Evolutionary conservation across 2,888 invertebrate genomes (phyloP), one percentile per base, ranked within the genome.

Genomic region (Drosophila quinaria): DNA sequence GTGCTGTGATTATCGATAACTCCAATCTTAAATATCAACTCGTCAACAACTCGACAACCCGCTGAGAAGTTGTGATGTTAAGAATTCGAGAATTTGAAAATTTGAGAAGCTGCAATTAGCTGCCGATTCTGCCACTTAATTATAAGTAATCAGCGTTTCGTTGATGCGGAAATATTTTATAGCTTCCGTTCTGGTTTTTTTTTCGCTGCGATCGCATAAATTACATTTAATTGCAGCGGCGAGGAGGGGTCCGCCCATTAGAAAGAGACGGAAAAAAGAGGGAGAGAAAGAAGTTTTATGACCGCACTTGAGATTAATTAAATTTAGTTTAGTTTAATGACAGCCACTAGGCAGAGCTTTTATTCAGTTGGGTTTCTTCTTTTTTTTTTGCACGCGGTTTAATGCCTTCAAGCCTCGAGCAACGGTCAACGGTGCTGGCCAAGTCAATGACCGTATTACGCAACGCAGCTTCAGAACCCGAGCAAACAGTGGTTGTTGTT

Each of bases 381-480:
- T 25, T 33, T 49, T 29, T 64, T 78, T 79, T 44, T 58, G 70
- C 77, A 67, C 61, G 68, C 49, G 50, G 59, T 60, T 64, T 61
- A 77, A 63, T 69, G 67, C 37, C 64, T 73, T 25, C 66, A 73
- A 82, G 74, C 69, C 54, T 19, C 52, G 44, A 61, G 25, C 74
- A 67, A 74, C 71, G 83, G 69, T 77, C 58, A 74, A 68, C 61
- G 77, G 70, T 76, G 59, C 56, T 63, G 46, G 71, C 66, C 51
- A 77, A 69, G 90, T 90, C 89, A 89, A 90, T 83, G 89, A 89
- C 90, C 89, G 89, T 89, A 89, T 89, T 89, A 89, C 90, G 90
- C 88, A 89, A 89, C 88, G 66, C 77, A 76, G 74, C 77, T 60
- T 65, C 62, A 78, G 78, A 78, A 74, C 63, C 56, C 61, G 65